phyloP scores from a whole-genome alignment of 1,140 invertebrate species.

The Heliconius hewitsoni region DNA sequence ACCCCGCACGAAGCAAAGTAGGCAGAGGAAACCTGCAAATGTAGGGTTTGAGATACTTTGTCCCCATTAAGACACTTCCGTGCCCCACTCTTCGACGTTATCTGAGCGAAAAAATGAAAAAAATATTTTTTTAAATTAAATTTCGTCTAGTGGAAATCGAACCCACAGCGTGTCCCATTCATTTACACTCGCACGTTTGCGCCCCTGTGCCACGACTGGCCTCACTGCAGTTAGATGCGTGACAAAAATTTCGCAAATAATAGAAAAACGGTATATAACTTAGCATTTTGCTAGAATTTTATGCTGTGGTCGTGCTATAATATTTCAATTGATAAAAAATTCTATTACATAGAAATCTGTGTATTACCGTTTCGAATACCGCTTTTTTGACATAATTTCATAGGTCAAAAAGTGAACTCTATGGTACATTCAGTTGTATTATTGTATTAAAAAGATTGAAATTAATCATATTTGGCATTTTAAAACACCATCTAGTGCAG shows the following conservation, averaged over 20 bases:
- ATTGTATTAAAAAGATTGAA: background rate
- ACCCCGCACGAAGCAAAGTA: too few species aligned
- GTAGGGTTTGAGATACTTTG: too few species aligned
- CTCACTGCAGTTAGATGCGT: constrained; percentile 54
- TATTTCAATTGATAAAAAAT: constrained; percentile 52
- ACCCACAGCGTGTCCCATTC: too few species aligned
- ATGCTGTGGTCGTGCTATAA: constrained; percentile 60
- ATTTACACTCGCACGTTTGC: too few species aligned
- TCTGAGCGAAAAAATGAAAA: too few species aligned
- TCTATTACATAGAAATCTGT: constrained; percentile 58
- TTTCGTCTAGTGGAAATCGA: too few species aligned
- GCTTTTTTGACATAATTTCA: constrained; percentile 44
- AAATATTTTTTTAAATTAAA: too few species aligned
- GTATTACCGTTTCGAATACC: constrained; percentile 70
- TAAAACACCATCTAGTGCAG: background rate
- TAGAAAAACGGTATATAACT: constrained; percentile 59
- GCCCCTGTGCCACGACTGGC: too few species aligned
- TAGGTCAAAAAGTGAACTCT: constrained; percentile 7
- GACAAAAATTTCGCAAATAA: constrained; percentile 64
- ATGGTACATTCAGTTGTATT: background rate
- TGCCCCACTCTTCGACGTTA: too few species aligned
- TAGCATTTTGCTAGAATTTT: constrained; percentile 59
- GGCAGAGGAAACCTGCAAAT: too few species aligned
- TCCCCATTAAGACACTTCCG: too few species aligned
- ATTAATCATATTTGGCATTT: background rate